Conservation (phyloP, 2,888 invertebrate genomes). For the Thymelicus lineola region DNA sequence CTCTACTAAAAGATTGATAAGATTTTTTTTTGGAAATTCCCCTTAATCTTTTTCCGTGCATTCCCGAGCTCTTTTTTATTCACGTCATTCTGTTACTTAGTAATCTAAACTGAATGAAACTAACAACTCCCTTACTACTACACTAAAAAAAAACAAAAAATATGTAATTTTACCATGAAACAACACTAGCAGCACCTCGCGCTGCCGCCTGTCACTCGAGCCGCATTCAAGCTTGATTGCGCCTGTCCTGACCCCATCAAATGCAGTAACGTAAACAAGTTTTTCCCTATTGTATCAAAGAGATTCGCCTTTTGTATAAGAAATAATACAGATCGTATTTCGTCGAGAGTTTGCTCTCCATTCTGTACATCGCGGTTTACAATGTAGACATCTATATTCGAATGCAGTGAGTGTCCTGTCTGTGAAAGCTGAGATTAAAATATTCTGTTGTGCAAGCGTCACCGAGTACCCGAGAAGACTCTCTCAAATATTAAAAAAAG, state of each 20-base stretch:
- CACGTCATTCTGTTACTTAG: too few species aligned
- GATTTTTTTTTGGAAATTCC: too few species aligned
- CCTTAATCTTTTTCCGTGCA: too few species aligned
- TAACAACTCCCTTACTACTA: too few species aligned
- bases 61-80: too few species aligned
- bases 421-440: conserved; percentile 46
- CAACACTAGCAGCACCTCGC: conserved; percentile 12
- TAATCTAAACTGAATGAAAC: too few species aligned
- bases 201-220: conserved; percentile 42
- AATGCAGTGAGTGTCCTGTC: conserved; percentile 43
- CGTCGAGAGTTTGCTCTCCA: conserved; percentile 49
- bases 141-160: too few species aligned
- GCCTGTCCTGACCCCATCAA: conserved; percentile 60
- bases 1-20: too few species aligned
- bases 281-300: conserved; percentile 66
- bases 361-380: conserved; percentile 32
- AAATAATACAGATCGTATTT: conserved; percentile 64
- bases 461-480: conserved; percentile 22
- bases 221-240: conserved; percentile 51
- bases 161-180: too few species aligned
- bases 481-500: conserved; percentile 35
- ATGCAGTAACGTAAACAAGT: conserved; percentile 73
- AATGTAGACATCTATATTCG: conserved; percentile 48
- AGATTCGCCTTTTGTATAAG: conserved; percentile 55
- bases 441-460: conserved; percentile 35